A percentile compares a stretch with the other conserved stretches of the same genome.
Conservation (phyloP, 2,113 vertebrate genomes). For the Eurypyga helias region DNA sequence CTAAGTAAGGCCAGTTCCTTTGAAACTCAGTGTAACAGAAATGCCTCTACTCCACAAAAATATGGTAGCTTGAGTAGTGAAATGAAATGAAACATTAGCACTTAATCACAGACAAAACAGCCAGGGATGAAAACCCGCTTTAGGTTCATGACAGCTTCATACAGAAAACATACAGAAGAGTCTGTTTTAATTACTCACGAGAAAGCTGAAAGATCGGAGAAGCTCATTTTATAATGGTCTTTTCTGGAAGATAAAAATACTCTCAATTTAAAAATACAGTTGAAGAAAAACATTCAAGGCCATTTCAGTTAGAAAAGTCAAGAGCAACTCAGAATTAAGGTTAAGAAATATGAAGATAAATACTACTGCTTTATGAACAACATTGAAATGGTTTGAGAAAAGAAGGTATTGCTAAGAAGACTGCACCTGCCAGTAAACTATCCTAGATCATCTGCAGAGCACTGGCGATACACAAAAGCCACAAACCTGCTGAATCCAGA, state of each 20-base stretch:
- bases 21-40: neutral
- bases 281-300: neutral
- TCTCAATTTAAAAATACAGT: neutral
- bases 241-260: neutral
- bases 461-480: neutral
- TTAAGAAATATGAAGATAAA: neutral
- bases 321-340: neutral
- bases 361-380: slow-evolving; percentile 9
- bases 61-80: neutral
- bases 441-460: neutral
- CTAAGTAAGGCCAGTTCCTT: neutral
- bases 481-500: slow-evolving; percentile 31
- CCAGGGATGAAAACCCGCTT: neutral
- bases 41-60: neutral
- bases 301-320: neutral
- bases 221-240: neutral
- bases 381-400: slow-evolving; percentile 27
- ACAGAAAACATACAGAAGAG: neutral
- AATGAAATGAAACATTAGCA: neutral
- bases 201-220: neutral
- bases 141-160: neutral
- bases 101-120: neutral
- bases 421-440: slow-evolving; percentile 13
- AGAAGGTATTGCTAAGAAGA: neutral
- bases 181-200: neutral